Conservation (phyloP, 1,140 invertebrate species). For the Diploscapter pachys region DNA sequence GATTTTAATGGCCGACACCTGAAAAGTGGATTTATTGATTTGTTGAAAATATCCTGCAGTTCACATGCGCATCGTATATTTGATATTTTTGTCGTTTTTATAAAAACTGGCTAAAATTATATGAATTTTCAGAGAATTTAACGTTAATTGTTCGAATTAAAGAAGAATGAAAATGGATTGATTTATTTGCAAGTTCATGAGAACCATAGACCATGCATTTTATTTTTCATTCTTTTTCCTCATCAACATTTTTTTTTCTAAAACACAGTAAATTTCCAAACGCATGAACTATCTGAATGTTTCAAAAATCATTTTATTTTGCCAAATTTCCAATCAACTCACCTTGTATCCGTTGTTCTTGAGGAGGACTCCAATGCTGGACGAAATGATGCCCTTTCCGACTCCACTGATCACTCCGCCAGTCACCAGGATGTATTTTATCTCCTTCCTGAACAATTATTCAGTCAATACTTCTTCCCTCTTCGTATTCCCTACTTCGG, state of each 20-base stretch:
- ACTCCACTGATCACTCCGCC: conserved; percentile 96
- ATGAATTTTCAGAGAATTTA: background rate
- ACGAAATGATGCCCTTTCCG: conserved; percentile 94
- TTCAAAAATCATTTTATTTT: background rate
- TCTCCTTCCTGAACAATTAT: conserved; percentile 17
- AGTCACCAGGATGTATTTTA: conserved; percentile 95
- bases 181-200: too few species aligned
- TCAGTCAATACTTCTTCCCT: too few species aligned
- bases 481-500: too few species aligned
- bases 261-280: background rate
- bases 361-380: conserved; percentile 87
- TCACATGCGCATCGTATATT: conserved; percentile 70
- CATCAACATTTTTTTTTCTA: background rate
- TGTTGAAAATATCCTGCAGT: conserved; percentile 49
- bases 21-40: conserved; percentile 35
- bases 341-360: conserved; percentile 77
- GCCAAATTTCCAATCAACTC: background rate
- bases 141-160: background rate
- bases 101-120: background rate
- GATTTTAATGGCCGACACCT: conserved; percentile 95
- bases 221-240: background rate
- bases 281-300: too few species aligned
- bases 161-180: background rate
- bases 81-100: conserved; percentile 39
- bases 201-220: too few species aligned